phyloP scores from a whole-genome alignment of 2,113 vertebrate genomes.

The Pyxicephalus adspersus region DNA sequence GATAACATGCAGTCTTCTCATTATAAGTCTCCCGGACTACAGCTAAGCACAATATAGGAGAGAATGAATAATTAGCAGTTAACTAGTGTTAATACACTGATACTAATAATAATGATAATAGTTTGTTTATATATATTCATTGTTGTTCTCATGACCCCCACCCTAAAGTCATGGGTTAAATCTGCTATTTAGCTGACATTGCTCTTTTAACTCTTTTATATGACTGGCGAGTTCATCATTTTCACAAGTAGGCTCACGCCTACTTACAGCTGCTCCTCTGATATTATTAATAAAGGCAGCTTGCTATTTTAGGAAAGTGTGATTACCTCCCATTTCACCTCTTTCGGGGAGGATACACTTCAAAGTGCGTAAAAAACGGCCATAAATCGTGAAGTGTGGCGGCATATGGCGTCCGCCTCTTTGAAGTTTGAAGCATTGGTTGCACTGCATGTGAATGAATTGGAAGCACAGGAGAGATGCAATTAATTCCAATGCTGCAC shows the following conservation, averaged over 20 bases:
- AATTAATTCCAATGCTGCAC: conserved; percentile 60
- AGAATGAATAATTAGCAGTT: no score
- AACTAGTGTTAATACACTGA: neutral
- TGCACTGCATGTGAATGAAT: conserved; percentile 58
- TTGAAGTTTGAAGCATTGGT: conserved; percentile 56
- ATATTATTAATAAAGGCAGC: neutral
- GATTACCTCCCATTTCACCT: conserved; percentile 10
- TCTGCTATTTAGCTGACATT: no score
- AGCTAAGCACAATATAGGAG: no score
- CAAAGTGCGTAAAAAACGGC: conserved; percentile 14
- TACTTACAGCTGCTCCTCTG: neutral
- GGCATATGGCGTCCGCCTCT: conserved; percentile 31
- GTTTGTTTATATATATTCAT: no score
- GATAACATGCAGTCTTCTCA: no score
- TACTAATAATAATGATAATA: neutral
- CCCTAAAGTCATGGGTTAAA: no score
- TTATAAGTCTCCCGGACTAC: no score
- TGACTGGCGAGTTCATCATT: neutral
- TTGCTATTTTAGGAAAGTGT: neutral
- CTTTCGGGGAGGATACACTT: conserved; percentile 19
- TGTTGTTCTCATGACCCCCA: no score
- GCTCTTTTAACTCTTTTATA: neutral
- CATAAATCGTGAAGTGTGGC: conserved; percentile 51
- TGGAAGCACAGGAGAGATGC: conserved; percentile 60
- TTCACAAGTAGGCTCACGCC: neutral